These are phyloP conservation scores for Acanthoscelides obtectus DNA, from an alignment of 2,888 invertebrate genomes.

Conservation along the genomic window DNA sequence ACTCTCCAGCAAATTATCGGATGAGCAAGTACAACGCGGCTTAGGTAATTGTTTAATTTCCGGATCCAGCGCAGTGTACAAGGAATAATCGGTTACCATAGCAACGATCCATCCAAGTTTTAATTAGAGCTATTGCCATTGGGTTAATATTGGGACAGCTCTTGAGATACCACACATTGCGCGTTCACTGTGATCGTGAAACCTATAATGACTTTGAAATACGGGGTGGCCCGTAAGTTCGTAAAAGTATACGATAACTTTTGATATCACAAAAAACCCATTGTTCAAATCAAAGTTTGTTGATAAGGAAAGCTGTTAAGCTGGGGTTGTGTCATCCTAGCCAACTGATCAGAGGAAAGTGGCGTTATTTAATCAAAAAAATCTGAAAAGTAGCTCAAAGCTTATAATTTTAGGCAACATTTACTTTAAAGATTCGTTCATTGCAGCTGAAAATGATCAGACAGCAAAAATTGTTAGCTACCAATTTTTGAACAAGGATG, in stretches of 20 bases:
- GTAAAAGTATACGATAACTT: background rate
- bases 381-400: no score
- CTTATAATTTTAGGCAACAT: no score
- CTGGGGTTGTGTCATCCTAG: no score
- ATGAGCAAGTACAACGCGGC: background rate
- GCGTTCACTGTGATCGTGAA: background rate
- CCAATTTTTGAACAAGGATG: no score
- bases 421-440: no score
- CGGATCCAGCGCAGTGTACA: background rate
- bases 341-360: no score
- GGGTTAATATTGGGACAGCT: background rate
- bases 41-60: background rate
- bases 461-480: no score
- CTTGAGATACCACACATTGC: background rate
- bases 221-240: background rate
- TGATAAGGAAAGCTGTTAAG: no score
- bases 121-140: background rate
- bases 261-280: no score
- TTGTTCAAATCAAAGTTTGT: no score
- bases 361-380: no score
- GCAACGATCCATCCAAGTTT: background rate
- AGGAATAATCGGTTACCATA: background rate
- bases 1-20: background rate
- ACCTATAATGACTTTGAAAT: background rate
- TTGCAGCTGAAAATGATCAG: no score